These are phyloP conservation scores for Hyposoter dolosus DNA, from an alignment of 2,888 invertebrate species.

Conservation along the genomic window DNA sequence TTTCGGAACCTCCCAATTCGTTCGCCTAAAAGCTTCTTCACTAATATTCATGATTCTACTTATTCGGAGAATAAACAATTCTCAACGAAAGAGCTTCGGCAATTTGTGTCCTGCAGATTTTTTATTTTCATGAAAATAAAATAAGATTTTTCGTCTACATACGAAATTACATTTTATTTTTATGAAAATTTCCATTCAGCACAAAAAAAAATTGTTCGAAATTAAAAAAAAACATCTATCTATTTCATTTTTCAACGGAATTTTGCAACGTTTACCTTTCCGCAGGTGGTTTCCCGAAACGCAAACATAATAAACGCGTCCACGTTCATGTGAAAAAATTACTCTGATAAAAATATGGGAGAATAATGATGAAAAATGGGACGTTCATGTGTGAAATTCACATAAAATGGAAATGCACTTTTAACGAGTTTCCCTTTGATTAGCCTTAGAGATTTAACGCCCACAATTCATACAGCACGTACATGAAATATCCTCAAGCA, in stretches of 20 bases:
- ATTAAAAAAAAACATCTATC: background rate
- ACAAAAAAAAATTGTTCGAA: too few species aligned
- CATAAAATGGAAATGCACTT: background rate
- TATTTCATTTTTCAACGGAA: background rate
- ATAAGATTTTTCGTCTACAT: too few species aligned
- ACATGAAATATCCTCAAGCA: background rate
- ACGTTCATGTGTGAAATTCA: background rate
- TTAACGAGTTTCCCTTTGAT: background rate
- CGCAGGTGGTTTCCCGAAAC: background rate
- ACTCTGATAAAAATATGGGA: background rate
- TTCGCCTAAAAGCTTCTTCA: background rate
- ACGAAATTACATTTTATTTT: too few species aligned
- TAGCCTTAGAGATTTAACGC: constrained; percentile 1
- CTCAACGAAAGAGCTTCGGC: too few species aligned
- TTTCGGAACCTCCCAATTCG: background rate
- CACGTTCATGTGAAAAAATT: background rate
- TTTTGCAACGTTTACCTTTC: too few species aligned
- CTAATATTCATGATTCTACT: background rate
- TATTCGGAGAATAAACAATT: too few species aligned
- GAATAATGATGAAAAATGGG: background rate
- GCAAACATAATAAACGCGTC: background rate
- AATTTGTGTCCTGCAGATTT: too few species aligned
- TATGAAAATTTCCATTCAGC: too few species aligned
- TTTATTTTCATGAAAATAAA: too few species aligned
- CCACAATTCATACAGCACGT: background rate